Evolutionary conservation across 2,113 vertebrate species (phyloP).

Genomic region (Eurystomus gularis): DNA sequence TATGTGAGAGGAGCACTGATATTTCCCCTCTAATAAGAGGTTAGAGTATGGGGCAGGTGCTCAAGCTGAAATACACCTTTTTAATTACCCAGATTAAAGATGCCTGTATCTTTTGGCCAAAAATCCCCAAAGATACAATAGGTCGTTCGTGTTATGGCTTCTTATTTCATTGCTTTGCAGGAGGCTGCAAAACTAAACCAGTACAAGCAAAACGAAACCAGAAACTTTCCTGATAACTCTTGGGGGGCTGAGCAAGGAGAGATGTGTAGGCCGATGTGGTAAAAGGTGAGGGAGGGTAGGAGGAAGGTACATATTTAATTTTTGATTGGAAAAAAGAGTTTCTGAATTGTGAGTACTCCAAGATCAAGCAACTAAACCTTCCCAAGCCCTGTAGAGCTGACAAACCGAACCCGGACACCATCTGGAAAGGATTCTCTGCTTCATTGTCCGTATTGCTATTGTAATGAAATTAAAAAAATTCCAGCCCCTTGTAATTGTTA

Average conservation of each 20-base stretch:
- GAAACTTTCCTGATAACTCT: neutral
- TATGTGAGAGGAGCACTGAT: neutral
- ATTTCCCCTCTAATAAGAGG: neutral
- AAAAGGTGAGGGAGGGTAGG: neutral
- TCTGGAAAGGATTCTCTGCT: constrained; percentile 49
- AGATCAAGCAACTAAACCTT: neutral
- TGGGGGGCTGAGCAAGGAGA: neutral
- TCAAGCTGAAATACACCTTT: neutral
- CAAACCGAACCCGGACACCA: constrained; percentile 6
- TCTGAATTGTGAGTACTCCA: neutral
- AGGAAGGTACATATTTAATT: neutral
- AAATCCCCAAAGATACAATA: neutral
- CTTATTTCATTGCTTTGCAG: neutral
- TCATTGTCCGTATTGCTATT: neutral
- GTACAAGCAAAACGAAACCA: neutral
- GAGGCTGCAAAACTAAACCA: neutral
- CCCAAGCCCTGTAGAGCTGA: constrained; percentile 8
- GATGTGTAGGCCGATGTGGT: neutral
- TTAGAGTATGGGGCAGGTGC: neutral
- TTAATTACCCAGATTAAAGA: neutral
- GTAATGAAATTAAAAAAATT: neutral
- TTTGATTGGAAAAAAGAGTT: neutral
- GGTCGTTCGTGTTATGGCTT: neutral
- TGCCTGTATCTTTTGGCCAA: neutral
- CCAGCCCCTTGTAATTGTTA: neutral